Base-by-base conservation (phyloP, 2,888 invertebrate genomes). In the Drosophila hamatofila region DNA sequence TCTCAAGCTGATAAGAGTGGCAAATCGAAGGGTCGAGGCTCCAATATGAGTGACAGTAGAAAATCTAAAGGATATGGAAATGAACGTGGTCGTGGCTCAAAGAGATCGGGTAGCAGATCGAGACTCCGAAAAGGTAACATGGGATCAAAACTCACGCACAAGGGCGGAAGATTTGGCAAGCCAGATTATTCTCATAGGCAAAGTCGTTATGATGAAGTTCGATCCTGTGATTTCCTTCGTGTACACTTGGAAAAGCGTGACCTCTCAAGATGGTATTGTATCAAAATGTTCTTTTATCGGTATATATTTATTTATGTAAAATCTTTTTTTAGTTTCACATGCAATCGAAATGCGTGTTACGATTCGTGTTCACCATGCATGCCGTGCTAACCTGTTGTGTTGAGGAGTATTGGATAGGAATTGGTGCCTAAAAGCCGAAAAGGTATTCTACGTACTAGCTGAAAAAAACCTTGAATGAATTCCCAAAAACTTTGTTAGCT, bases 191-290 rank as follows among this genome's bases (percentile, higher is more conserved):
- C 16, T 49, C 66, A 27, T 8, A 67, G 58, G 16, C 61, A 64
- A 18, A 72, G 75, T 42, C 85, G 90, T 11, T 56, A 37, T 27
- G 90, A 88, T 77, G 78, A 87, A 64, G 63, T 76, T 39, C 82
- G 75, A 39, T 41, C 90, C 7, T 87, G 89, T 59, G 91, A 91
- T 73, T 61, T 78, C 62, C 65, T 91, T 48, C 88, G 91, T n/a
- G 82, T 83, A 6, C 65, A 82, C 16, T 78, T 91, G 81, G 91
- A 91, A 49, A 55, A 77, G 41, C 83, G 81, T 9, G 91, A 91
- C 56, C 59, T 81, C 7, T 41, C 42, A 21, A 72, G 77, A 60
- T 72, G 70, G 81, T 88, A 72, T 46, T 48, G 21, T 61, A n/a
- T 1, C 4, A 14, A 21, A 14, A 18, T 49, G 0, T 14, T 49